Evolutionary conservation across 2,888 invertebrate species (phyloP).

Genomic region (Spodoptera exigua): DNA sequence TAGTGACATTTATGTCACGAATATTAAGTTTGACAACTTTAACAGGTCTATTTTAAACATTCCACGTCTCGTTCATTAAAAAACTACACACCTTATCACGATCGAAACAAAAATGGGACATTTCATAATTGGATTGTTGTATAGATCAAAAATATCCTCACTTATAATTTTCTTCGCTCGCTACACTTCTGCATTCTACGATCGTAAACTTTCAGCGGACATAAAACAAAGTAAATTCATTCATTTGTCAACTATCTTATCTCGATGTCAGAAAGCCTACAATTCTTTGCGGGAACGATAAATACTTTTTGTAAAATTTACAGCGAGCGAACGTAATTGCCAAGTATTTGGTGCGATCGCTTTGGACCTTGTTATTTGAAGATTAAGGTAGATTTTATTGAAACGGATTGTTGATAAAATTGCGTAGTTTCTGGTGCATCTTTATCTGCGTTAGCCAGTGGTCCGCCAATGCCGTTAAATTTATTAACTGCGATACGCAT

Average conservation of each 20-base stretch:
- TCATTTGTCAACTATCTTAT: conserved; percentile 69
- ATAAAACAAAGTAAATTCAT: conserved; percentile 61
- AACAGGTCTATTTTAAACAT: conserved; percentile 39
- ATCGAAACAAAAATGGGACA: conserved; percentile 36
- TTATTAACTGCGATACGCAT: conserved; percentile 89
- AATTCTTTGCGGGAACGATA: conserved; percentile 67
- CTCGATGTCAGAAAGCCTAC: conserved; percentile 69
- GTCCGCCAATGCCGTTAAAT: conserved; percentile 84
- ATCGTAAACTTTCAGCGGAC: conserved; percentile 63
- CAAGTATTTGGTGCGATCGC: conserved; percentile 38
- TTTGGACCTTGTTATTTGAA: conserved; percentile 30
- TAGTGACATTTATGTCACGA: conserved; percentile 49
- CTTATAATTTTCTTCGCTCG: conserved; percentile 49
- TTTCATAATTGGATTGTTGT: conserved; percentile 38
- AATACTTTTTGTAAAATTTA: conserved; percentile 65
- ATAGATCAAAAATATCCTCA: conserved; percentile 41
- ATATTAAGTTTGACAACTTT: conserved; percentile 46
- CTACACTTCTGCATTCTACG: conserved; percentile 55
- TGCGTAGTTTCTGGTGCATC: conserved; percentile 76
- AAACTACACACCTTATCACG: conserved; percentile 42
- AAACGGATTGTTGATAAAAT: conserved; percentile 47
- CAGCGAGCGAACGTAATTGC: conserved; percentile 62
- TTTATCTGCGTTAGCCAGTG: conserved; percentile 82
- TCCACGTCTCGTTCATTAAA: conserved; percentile 45
- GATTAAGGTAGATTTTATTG: conserved; percentile 55